A percentile compares a stretch with the other conserved stretches of the same genome.
These are phyloP conservation scores for Orius laevigatus DNA, from an alignment of 1,140 invertebrate genomes.

Conservation along the genomic window DNA sequence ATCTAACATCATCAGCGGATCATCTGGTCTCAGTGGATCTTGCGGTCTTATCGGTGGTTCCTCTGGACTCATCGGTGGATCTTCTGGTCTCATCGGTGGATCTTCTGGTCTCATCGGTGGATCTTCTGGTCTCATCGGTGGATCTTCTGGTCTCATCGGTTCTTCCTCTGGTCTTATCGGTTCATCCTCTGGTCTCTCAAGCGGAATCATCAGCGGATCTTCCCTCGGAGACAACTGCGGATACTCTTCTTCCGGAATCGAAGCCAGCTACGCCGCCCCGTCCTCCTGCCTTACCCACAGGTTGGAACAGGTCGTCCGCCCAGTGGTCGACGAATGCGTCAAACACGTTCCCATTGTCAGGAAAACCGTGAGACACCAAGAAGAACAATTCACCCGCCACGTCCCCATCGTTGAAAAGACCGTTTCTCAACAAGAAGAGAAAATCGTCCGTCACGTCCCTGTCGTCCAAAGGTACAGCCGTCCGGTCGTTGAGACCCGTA, in stretches of 20 bases:
- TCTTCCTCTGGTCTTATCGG: not conserved
- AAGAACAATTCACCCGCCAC: conserved; percentile 10
- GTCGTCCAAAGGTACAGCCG: not conserved
- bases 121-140: not conserved
- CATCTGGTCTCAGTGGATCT: not conserved
- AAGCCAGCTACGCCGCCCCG: not conserved
- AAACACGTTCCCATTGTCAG: conserved; percentile 10
- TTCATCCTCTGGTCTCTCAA: not conserved
- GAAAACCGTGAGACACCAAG: conserved; percentile 2
- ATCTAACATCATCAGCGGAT: not conserved
- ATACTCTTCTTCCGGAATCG: not conserved
- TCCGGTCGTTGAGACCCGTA: conserved; percentile 1
- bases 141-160: not conserved
- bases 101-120: not conserved
- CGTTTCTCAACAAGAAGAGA: conserved; percentile 4
- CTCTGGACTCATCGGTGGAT: not conserved
- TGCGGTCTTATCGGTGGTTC: not conserved
- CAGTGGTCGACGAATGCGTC: conserved; percentile 15
- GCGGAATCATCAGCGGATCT: not conserved
- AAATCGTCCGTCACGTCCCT: conserved; percentile 6
- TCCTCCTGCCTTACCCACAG: conserved; percentile 6
- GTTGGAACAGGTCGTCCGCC: conserved; percentile 7
- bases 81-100: not conserved
- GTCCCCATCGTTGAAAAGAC: conserved; percentile 7
- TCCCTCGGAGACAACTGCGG: not conserved